These are phyloP conservation scores for Pandemis cinnamomeana DNA, from an alignment of 2,888 invertebrate species.

Conservation along the genomic window DNA sequence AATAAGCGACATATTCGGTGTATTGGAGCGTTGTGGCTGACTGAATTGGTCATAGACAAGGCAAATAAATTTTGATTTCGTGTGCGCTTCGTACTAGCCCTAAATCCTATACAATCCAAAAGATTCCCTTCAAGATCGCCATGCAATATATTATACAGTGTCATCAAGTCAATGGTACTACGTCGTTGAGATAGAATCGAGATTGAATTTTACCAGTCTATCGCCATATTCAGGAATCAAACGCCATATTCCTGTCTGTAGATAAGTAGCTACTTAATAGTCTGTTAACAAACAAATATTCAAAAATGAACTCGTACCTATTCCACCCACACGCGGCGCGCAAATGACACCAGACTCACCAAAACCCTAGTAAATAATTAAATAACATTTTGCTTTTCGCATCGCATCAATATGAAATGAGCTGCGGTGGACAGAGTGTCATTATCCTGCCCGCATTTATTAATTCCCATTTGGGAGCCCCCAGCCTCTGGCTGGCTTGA, in stretches of 20 bases:
- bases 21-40: too few relatives aligned
- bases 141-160: too few relatives aligned
- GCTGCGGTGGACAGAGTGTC: slow-evolving; percentile 45
- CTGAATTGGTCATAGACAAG: too few relatives aligned
- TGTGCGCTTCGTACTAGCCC: too few relatives aligned
- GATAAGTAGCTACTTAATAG: neutral
- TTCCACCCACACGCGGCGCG: neutral
- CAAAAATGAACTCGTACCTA: neutral
- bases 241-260: neutral
- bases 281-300: neutral
- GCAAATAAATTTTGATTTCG: too few relatives aligned
- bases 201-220: too few relatives aligned
- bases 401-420: slow-evolving; percentile 39
- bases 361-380: slow-evolving; percentile 34
- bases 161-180: too few relatives aligned
- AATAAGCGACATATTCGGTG: too few relatives aligned
- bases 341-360: neutral
- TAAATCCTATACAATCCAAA: too few relatives aligned
- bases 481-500: slow-evolving; percentile 44
- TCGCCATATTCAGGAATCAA: too few relatives aligned
- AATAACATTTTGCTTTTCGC: slow-evolving; percentile 39
- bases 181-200: too few relatives aligned
- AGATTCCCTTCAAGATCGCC: too few relatives aligned
- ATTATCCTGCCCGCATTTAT: slow-evolving; percentile 52
- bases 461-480: slow-evolving; percentile 48